Base-by-base conservation (phyloP, 2,113 vertebrate species). In the Barnardius zonarius region DNA sequence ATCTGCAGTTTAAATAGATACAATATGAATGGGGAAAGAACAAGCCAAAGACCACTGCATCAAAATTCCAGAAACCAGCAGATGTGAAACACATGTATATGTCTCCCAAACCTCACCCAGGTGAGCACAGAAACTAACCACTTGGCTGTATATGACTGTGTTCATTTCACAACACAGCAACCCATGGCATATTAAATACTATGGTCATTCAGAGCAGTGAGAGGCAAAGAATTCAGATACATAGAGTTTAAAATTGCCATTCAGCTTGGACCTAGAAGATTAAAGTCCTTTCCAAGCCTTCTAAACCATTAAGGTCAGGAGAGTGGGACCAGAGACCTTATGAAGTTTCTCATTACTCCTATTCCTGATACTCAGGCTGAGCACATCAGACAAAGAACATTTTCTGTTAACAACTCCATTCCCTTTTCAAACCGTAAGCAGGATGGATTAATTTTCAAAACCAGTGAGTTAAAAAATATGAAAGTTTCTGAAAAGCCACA, bases 1-100 rank as follows among this genome's bases (percentile, higher is more conserved):
- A 96, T 94, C 77, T 96, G 96, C 83, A 73, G 33, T 51, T 94
- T 83, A 95, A 93, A 93, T 89, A 83, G 37, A 30, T 79, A 82
- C 44, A 93, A 59, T 91, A 93, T 86, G 80, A 93, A 88, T 22
- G 33, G 69, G 57, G 31, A 94, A 76, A 91, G 74, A 87, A 73
- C 41, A 87, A 92, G 83, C 66, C 91, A 91, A 95, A 92, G 77
- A 89, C 48, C 44, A 87, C 66, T 85, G 77, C 55, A 68, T 84
- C 75, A 93, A 83, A 92, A 94, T 92, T 95, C 74, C 81, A 92
- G 88, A 89, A 94, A 92, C 48, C 37, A 84, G 75, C 86, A 97
- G 49, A 95, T 96, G 74, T 76, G 66, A 89, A 97, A 87, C 93
- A 93, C 49, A 57, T 93, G 69, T 79, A 6, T 52, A 9, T 63